phyloP scores from a whole-genome alignment of 2,113 vertebrate species.

The Sylvietta virens region DNA sequence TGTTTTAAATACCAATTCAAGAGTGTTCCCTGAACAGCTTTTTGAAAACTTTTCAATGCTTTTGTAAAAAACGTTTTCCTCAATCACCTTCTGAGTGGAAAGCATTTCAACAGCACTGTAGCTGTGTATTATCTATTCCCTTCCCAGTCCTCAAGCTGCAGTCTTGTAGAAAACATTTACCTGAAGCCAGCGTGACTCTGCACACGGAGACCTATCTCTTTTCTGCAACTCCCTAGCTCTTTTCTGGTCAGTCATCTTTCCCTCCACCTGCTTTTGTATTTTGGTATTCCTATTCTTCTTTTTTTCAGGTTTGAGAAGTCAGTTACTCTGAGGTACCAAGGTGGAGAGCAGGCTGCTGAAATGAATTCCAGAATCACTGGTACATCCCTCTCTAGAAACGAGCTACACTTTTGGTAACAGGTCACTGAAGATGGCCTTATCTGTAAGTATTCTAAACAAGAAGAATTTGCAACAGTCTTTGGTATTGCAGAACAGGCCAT shows the following conservation, averaged over 20 bases:
- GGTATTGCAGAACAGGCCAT: neutral
- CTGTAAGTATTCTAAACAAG: neutral
- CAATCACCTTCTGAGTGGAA: neutral
- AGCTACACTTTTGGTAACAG: neutral
- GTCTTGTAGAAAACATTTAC: neutral
- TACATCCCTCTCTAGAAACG: neutral
- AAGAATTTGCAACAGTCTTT: neutral
- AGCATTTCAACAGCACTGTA: neutral
- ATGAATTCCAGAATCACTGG: neutral
- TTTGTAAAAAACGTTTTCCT: neutral
- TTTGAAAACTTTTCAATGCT: neutral
- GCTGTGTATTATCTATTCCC: neutral
- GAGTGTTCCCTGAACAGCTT: neutral
- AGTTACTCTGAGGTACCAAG: neutral
- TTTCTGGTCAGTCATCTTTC: neutral
- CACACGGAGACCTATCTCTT: neutral
- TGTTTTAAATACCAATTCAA: neutral
- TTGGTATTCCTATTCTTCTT: neutral
- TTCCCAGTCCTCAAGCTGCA: neutral
- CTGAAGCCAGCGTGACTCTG: neutral
- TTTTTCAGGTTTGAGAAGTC: neutral
- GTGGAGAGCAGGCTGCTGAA: neutral
- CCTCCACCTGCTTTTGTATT: neutral
- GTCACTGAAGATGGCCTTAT: neutral
- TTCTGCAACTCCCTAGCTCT: neutral